These are phyloP conservation scores for Xestia sexstrigata DNA, from an alignment of 2,888 invertebrate genomes.

Conservation along the genomic window DNA sequence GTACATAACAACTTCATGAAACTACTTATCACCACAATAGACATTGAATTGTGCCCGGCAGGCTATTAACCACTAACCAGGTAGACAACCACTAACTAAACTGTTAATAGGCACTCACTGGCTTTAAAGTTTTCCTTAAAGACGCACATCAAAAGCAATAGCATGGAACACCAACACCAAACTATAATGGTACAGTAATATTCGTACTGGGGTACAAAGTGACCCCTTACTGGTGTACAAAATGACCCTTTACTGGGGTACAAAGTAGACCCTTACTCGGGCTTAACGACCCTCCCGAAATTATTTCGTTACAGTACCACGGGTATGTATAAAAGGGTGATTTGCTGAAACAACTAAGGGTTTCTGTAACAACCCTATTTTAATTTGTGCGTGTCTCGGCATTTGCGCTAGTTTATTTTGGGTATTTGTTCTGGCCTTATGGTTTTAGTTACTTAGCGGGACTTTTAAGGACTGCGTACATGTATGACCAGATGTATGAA, in stretches of 20 bases:
- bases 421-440: conserved; percentile 19
- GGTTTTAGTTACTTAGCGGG: conserved; percentile 11
- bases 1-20: conserved; percentile 11
- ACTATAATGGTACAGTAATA: conserved; percentile 41
- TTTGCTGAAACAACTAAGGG: conserved; percentile 49
- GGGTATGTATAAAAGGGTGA: conserved; percentile 50
- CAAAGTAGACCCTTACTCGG: conserved; percentile 44
- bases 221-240: conserved; percentile 32
- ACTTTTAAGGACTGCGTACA: not conserved
- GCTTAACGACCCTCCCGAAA: conserved; percentile 53
- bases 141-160: conserved; percentile 32
- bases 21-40: conserved; percentile 14
- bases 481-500: not conserved
- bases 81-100: not conserved
- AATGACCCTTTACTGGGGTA: conserved; percentile 39
- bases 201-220: conserved; percentile 36
- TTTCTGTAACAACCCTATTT: conserved; percentile 40
- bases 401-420: conserved; percentile 30
- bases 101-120: conserved; percentile 9
- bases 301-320: conserved; percentile 54
- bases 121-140: conserved; percentile 26
- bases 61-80: not conserved
- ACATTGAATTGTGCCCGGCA: conserved; percentile 4
- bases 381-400: conserved; percentile 44
- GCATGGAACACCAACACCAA: conserved; percentile 18